Evolutionary conservation across 2,113 vertebrate species (phyloP).

Genomic region (Hyperoodon ampullatus): DNA sequence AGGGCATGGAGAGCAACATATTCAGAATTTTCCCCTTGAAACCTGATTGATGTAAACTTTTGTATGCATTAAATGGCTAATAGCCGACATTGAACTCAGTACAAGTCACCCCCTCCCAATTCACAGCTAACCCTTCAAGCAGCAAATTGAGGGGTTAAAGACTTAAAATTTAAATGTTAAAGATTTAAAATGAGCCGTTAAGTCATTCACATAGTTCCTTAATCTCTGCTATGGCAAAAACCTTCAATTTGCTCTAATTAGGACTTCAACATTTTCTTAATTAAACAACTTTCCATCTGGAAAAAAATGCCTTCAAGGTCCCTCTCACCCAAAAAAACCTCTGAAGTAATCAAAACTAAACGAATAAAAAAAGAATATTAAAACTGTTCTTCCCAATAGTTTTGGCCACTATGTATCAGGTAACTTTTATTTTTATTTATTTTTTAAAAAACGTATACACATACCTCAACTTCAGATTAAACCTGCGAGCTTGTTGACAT

Average conservation of each 20-base stretch:
- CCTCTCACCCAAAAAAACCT: neutral
- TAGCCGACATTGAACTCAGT: neutral
- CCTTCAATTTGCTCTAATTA: constrained; percentile 5
- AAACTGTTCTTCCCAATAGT: neutral
- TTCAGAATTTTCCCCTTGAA: neutral
- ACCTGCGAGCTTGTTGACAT: neutral
- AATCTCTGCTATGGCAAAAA: neutral
- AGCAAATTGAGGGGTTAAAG: neutral
- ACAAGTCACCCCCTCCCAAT: neutral
- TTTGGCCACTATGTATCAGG: neutral
- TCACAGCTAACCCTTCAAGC: neutral
- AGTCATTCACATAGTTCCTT: neutral
- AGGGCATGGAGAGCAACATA: neutral
- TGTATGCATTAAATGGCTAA: neutral
- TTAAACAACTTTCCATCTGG: neutral
- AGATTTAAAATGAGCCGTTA: constrained; percentile 3
- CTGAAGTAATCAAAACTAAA: neutral
- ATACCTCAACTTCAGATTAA: neutral
- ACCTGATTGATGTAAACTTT: neutral
- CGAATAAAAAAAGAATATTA: neutral
- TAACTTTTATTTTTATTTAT: neutral
- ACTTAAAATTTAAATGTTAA: constrained; percentile 24
- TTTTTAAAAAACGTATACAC: neutral
- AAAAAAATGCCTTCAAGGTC: neutral
- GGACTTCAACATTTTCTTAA: constrained; percentile 9